Evolutionary conservation across 2,797 vertebrate genomes (phyloP).

Genomic region (Chiroxiphia lanceolata): DNA sequence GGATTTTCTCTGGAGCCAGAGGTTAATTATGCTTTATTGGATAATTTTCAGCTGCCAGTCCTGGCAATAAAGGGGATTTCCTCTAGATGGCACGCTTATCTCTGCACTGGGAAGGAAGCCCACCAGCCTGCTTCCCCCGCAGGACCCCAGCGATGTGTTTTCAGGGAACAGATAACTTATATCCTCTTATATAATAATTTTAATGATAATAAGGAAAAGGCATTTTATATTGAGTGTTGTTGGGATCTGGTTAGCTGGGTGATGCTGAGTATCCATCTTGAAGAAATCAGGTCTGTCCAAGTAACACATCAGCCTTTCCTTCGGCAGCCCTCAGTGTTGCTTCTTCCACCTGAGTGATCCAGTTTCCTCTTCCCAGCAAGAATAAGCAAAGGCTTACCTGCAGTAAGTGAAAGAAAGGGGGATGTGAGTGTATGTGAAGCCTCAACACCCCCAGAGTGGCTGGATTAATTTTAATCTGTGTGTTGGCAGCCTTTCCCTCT

Average conservation of each 20-base stretch:
- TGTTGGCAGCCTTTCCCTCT: neutral
- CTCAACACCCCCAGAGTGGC: neutral
- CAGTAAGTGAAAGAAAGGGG: neutral
- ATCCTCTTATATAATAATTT: neutral
- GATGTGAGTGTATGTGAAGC: neutral
- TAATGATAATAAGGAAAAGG: neutral
- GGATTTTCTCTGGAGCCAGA: conserved; percentile 57
- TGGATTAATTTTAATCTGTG: neutral
- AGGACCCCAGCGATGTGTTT: neutral
- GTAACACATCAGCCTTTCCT: neutral
- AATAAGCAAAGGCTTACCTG: neutral
- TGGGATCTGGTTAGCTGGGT: neutral
- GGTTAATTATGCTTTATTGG: conserved; percentile 62
- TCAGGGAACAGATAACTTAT: neutral
- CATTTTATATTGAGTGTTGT: neutral
- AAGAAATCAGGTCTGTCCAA: neutral
- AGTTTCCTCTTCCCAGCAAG: neutral
- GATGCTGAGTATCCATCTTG: neutral
- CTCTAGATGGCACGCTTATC: conserved; percentile 72
- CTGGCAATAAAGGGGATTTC: conserved; percentile 53
- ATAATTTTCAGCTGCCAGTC: conserved; percentile 54
- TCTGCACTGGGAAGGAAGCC: conserved; percentile 20
- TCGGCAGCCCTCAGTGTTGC: neutral
- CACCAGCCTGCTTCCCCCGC: neutral
- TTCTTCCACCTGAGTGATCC: neutral